phyloP scores from a whole-genome alignment of 2,113 vertebrate genomes.

The Rhea pennata region DNA sequence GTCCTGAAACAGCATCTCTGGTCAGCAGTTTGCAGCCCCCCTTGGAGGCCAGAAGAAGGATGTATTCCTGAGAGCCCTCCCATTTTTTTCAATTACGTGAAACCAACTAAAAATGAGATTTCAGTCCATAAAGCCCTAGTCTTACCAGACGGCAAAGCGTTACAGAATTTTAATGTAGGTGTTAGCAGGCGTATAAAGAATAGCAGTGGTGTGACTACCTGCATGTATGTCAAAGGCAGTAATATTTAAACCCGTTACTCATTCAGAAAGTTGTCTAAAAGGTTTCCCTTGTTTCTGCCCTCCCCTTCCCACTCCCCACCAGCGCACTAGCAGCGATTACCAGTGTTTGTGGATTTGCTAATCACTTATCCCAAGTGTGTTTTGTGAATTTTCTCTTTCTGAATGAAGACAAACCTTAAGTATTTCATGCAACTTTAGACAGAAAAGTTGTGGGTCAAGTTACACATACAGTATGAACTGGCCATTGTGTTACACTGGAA shows the following conservation, averaged over 20 bases:
- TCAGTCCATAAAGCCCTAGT: not conserved
- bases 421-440: fast-evolving
- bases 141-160: not conserved
- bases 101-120: fast-evolving
- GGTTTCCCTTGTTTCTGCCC: not conserved
- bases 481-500: fast-evolving
- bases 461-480: fast-evolving
- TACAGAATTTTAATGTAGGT: fast-evolving
- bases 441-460: fast-evolving
- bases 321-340: not conserved
- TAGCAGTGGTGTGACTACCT: fast-evolving
- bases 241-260: fast-evolving
- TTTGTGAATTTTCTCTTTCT: no score
- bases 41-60: not conserved
- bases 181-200: fast-evolving
- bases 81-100: no score
- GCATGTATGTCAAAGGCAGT: not conserved
- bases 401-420: fast-evolving
- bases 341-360: fast-evolving
- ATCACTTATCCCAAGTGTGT: fast-evolving
- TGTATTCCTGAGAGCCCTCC: not conserved
- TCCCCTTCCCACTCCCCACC: fast-evolving
- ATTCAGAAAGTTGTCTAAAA: fast-evolving
- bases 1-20: fast-evolving
- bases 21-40: not conserved